A percentile compares a stretch with the other conserved stretches of the same genome.
These are phyloP conservation scores for Sapayoa aenigma DNA, from an alignment of 2,113 vertebrate genomes.

Conservation along the genomic window DNA sequence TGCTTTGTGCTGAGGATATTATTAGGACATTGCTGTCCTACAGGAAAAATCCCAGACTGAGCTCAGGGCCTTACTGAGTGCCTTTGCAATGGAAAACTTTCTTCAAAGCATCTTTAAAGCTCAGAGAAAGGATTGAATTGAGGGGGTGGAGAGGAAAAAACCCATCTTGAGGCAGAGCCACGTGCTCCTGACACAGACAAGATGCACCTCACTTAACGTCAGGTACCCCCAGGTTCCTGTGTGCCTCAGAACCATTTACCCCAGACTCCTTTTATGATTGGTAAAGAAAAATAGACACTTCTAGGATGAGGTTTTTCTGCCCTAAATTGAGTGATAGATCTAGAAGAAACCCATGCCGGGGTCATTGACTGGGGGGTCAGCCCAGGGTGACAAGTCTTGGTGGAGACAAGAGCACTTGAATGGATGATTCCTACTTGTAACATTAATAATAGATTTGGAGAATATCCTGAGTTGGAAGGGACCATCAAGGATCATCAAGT, in stretches of 20 bases:
- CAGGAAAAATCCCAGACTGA: not conserved
- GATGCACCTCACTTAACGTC: not conserved
- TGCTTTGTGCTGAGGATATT: constrained; percentile 6
- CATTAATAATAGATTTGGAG: not conserved
- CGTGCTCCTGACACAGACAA: not conserved
- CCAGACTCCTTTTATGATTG: not conserved
- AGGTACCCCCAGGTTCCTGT: fast-evolving
- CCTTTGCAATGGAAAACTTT: not conserved
- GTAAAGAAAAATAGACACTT: not conserved
- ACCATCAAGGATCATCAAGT: not conserved
- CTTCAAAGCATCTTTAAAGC: not conserved
- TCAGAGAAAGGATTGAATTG: not conserved
- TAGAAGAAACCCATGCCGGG: not conserved
- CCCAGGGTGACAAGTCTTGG: not conserved
- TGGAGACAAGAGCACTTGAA: not conserved
- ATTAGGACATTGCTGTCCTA: constrained; percentile 6
- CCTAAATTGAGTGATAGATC: not conserved
- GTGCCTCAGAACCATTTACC: fast-evolving
- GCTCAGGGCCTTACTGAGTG: not conserved
- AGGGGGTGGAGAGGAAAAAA: not conserved
- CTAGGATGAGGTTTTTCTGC: not conserved
- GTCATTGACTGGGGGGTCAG: fast-evolving
- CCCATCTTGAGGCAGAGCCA: not conserved
- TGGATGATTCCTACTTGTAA: fast-evolving
- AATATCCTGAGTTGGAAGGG: not conserved